These are phyloP conservation scores for Epicauta chinensis DNA, from an alignment of 1,140 invertebrate species.

Conservation along the genomic window DNA sequence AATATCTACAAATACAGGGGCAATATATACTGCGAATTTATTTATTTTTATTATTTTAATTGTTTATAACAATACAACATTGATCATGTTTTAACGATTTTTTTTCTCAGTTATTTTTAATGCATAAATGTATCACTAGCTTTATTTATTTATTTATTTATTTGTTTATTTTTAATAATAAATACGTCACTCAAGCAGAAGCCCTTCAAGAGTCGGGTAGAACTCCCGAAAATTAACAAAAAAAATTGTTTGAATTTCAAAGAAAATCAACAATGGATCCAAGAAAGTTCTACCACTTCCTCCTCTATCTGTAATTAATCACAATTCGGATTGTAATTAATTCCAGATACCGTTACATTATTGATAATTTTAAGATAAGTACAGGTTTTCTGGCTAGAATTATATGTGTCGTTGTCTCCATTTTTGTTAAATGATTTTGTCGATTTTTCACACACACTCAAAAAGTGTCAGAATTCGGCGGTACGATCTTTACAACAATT, in stretches of 20 bases:
- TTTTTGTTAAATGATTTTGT: slow-evolving; percentile 25
- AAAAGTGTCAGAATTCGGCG: slow-evolving; percentile 22
- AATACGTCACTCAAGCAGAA: slow-evolving; percentile 34
- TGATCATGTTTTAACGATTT: slow-evolving; percentile 38
- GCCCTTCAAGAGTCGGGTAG: slow-evolving; percentile 14
- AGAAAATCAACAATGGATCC: too few species aligned
- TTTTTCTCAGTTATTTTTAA: slow-evolving; percentile 23
- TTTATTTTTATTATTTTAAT: slow-evolving; percentile 26
- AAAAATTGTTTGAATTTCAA: too few species aligned
- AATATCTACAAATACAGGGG: slow-evolving; percentile 42
- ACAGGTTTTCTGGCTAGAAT: slow-evolving; percentile 24
- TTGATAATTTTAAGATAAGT: slow-evolving; percentile 18
- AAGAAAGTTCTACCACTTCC: too few species aligned
- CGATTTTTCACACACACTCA: slow-evolving; percentile 7
- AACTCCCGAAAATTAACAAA: not conserved
- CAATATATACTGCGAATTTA: slow-evolving; percentile 38
- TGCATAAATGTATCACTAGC: slow-evolving; percentile 38
- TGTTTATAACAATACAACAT: slow-evolving; percentile 43
- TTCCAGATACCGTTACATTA: slow-evolving; percentile 3
- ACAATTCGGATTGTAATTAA: too few species aligned
- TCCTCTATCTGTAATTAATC: too few species aligned
- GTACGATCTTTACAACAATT: not conserved
- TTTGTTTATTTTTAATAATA: slow-evolving; percentile 3
- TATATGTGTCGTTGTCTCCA: slow-evolving; percentile 43
- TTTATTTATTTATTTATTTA: slow-evolving; percentile 20